Evolutionary conservation across 2,888 invertebrate species (phyloP), one percentile per base, ranked within the genome.

Genomic region (Allygus modestus): DNA sequence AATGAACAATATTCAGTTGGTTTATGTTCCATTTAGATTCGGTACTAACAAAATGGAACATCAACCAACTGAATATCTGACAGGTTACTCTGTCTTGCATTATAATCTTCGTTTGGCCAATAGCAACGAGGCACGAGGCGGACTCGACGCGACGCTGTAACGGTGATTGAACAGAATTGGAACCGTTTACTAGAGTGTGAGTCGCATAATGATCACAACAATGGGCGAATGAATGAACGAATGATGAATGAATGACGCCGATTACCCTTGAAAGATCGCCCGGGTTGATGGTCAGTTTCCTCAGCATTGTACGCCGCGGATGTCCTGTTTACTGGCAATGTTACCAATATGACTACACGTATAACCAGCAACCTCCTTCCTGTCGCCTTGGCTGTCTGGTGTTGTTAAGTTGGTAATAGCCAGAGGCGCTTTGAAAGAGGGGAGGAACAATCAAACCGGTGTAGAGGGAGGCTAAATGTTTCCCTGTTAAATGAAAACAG

Each of bases 271-370:
- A 33, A 33, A 33, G 17, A 5, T 4, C 1, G 7, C 23, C 28
- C 28, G n/a, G n/a, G 71, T 2, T 75, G 73, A 75, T 75, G 33
- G 43, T 37, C 43, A 23, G 73, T 75, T 82, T 82, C 73, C 82
- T 54, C 54, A 26, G 37, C 71, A 71, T 71, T 82, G 82, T 71
- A 28, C 33, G 23, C 37, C 82, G 73, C 82, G 82, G 82, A 82
- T 82, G 73, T 82, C 82, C 82, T 82, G 82, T 82, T 82, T 82
- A 77, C 77, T 23, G 51, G n/a, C 51, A 77, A 77, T 77, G 77
- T 77, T 77, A 77, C 77, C 37, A 28, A 46, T 28, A 51, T 77
- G 77, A 46, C 51, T 1, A 51, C 77, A 77, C 73, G 20, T 58
- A 58, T 58, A 31, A 77, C 41, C 77, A 37, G n/a, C 77, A 23